Evolutionary conservation across 2,797 vertebrate species (phyloP), one percentile per base, ranked within the genome.

Genomic region (Rhodeus uyekii): DNA sequence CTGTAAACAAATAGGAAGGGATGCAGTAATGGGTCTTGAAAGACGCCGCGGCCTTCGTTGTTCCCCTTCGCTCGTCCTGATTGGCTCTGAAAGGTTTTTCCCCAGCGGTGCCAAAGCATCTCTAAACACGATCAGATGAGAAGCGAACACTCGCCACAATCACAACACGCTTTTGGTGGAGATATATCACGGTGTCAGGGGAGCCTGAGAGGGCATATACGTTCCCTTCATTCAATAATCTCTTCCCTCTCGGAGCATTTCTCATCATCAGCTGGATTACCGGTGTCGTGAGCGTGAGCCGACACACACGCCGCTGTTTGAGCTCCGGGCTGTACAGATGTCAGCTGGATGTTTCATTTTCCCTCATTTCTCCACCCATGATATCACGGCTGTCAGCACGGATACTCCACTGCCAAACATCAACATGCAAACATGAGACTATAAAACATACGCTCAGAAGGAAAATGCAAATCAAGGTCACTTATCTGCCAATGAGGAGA

Each of bases 271-370:
- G 64, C 42, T 39, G 64, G 67, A 84, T 87, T 86, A 87, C 78
- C 60, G 48, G 32, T 77, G 82, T 83, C 67, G 50, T 22, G 68
- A 69, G 60, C 80, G 72, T 39, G 36, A 67, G 80, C 48, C 78
- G 77, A 55, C 65, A 46, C 77, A 0, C 14, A 8, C 46, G 64
- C 76, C 80, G 44, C 44, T 80, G 75, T 74, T 78, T 73, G 50
- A 24, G 36, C 90, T 90, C 83, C 85, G 44, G 92, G 92, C 91
- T 84, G 85, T 84, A 80, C 27, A 39, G 86, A 83, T 87, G 89
- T 92, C 91, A 92, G 90, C 89, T 91, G 90, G 81, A 90, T 90
- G 90, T 90, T 93, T 93, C 90, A 93, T 91, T 93, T 92, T 89
- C 88, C 90, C 87, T 91, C 87, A 91, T 92, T 93, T 89, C 83